These are phyloP conservation scores for Micropoecilia bifurca DNA, from an alignment of 2,797 vertebrate species.

Conservation along the genomic window DNA sequence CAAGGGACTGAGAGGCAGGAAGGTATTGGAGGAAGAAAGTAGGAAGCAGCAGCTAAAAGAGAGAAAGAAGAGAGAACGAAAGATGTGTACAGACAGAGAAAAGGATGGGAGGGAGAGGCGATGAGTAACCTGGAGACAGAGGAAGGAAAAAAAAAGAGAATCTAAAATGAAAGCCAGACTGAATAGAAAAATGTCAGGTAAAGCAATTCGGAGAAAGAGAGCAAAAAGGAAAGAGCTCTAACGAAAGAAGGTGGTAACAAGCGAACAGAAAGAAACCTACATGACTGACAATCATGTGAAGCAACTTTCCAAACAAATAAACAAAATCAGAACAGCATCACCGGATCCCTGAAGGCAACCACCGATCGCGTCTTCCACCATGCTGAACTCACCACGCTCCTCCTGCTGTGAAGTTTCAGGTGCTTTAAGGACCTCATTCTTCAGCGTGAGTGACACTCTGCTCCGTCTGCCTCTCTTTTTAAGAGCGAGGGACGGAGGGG, in stretches of 20 bases:
- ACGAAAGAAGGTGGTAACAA: conserved; percentile 1
- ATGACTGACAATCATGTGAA: conserved; percentile 10
- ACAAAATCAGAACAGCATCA: conserved; percentile 5
- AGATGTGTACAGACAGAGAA: conserved; percentile 45
- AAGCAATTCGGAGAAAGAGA: conserved; percentile 12
- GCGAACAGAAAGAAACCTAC: conserved; percentile 14
- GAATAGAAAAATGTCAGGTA: conserved; percentile 51
- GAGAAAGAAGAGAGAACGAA: conserved; percentile 54
- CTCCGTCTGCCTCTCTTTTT: conserved; percentile 63
- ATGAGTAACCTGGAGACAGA: conserved; percentile 55
- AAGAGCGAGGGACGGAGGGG: conserved; percentile 64
- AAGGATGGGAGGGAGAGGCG: conserved; percentile 27
- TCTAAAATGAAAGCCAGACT: conserved; percentile 69
- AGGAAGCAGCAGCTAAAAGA: conserved; percentile 62
- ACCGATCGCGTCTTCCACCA: background rate
- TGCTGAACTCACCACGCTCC: conserved; percentile 80
- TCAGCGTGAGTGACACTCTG: conserved; percentile 58
- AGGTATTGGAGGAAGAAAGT: conserved; percentile 44
- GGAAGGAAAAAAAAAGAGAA: conserved; percentile 47
- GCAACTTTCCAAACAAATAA: conserved; percentile 61
- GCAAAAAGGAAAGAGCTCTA: conserved; percentile 3
- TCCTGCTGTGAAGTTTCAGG: conserved; percentile 84
- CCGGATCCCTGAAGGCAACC: background rate
- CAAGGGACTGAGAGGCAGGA: conserved; percentile 31
- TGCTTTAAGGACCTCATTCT: conserved; percentile 86